Base-by-base conservation (phyloP, 2,888 invertebrate genomes). In the Gymnosoma rotundatum region DNA sequence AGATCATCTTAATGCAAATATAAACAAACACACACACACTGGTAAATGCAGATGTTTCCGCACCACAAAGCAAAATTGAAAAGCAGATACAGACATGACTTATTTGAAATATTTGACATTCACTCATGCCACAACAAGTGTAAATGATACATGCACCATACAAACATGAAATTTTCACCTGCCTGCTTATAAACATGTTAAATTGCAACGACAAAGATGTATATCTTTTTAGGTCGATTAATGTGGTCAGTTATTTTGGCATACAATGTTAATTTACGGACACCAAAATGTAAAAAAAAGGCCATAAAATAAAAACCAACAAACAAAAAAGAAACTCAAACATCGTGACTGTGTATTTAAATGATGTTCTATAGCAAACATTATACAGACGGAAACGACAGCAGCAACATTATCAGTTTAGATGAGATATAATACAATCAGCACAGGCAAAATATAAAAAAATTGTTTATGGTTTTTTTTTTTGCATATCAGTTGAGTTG, bases 181-280 rank as follows among this genome's bases (percentile, higher is more conserved):
- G 84, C 78, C 81, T 64, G 25, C 70, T 78, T 80, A 69, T 80
- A 21, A 73, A 84, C 80, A 81, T 81, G 84, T 78, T 73, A 80
- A 76, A 72, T 60, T 66, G 67, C 69, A 45, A 76, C 79, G 54
- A 70, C 70, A 25, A 81, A 84, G 84, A 84, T 84, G 80, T 45
- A 78, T 84, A 84, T 84, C 84, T 84, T 84, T 84, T 80, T 84
- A 42, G 84, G 84, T 84, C 84, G 84, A 81, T 84, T 84, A 84
- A 81, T 83, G 86, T 73, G 78, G 74, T 78, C 80, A 78, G 85
- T 78, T 80, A 74, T 72, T 82, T 63, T 79, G 70, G 70, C 85
- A 80, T 73, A 78, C 83, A 78, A 69, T 67, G 83, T 80, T 69
- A 63, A 80, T 79, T 74, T 74, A 64, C 72, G 61, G 67, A 83